Evolutionary conservation across 1,140 invertebrate genomes (phyloP).

Genomic region (Ruditapes philippinarum): DNA sequence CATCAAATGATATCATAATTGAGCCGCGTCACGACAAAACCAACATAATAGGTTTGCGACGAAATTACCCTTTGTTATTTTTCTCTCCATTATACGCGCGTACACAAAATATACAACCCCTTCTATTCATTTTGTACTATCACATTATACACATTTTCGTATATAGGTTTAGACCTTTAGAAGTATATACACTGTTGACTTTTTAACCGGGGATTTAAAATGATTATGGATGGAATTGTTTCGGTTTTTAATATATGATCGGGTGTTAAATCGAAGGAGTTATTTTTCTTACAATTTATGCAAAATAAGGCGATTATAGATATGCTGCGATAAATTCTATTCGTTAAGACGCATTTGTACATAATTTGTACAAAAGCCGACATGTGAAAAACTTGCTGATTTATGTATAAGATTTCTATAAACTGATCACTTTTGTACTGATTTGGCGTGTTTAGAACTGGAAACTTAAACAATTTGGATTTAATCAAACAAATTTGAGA

Average conservation of each 20-base stretch:
- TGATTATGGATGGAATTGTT: neutral
- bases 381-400: neutral
- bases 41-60: no score
- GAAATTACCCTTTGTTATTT: neutral
- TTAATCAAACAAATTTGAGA: no score
- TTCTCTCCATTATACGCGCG: neutral
- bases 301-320: neutral
- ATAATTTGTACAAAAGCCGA: neutral
- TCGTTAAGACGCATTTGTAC: neutral
- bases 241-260: conserved; percentile 1
- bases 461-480: no score
- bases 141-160: conserved; percentile 2
- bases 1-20: no score
- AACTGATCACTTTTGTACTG: neutral
- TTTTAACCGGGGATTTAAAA: neutral
- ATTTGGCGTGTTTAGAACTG: neutral
- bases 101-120: neutral
- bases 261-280: neutral
- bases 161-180: conserved; percentile 7
- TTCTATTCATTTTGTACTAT: neutral
- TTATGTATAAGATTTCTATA: neutral
- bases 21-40: no score
- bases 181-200: conserved; percentile 1
- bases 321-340: neutral
- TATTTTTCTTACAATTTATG: neutral